Evolutionary conservation across 2,888 invertebrate species (phyloP), one percentile per base, ranked within the genome.

Genomic region (Sesia apiformis): DNA sequence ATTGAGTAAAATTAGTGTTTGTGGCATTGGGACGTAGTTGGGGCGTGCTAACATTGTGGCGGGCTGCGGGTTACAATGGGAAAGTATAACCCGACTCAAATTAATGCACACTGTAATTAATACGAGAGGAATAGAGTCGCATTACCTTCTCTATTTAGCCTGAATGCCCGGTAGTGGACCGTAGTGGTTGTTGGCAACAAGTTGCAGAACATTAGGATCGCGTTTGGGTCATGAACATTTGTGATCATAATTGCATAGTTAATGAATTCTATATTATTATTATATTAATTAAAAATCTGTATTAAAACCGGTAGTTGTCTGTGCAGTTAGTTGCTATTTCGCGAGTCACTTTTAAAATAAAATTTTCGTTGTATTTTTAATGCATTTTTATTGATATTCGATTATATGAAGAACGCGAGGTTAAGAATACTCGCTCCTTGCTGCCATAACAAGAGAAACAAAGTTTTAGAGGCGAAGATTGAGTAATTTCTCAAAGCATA

Each of bases 1-100:
- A 88, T 88, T 89, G 89, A 85, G 83, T 84, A 87, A 86, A 83
- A 82, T 83, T 87, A 87, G 79, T 82, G 84, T 87, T 85, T 76
- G 80, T 80, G 85, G 81, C 82, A 81, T 82, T 80, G 81, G 84
- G 78, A 62, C 23, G 85, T 83, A 83, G 82, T 71, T 63, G 69
- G 69, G 68, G 62, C 63, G 46, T 46, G 46, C 23, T 46, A 5
- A 8, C 8, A 46, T 23, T 23, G 46, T 23, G 46, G 46, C 46
- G 46, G 46, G 52, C 5, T 3, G 42, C 41, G 52, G 42, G 5
- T 42, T 42, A 42, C 42, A 42, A 42, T 7, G 42, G 42, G 23
- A 23, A 23, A 23, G 23, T 23, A 23, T 23, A 23, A 23, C 23
- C 23, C 23, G 23, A 23, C 23, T 23, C 23, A 23, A 23, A 23